Evolutionary conservation across 1,140 invertebrate genomes (phyloP).

Genomic region (Homalodisca vitripennis): DNA sequence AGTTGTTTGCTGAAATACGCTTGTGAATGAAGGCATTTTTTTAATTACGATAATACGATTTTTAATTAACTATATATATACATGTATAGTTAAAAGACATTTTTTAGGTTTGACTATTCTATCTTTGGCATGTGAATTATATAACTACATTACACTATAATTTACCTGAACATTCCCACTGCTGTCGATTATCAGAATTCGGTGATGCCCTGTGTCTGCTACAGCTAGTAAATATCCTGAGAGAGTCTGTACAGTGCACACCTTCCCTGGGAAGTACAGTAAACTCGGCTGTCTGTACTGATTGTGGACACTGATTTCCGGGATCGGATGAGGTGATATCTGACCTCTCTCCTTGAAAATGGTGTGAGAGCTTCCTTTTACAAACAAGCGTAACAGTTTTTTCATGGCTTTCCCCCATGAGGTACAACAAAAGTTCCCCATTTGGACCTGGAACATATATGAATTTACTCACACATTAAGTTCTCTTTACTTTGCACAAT

Average conservation of each 20-base stretch:
- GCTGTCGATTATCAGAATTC: conserved; percentile 61
- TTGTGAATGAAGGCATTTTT: too few relatives aligned
- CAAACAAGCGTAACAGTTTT: conserved; percentile 59
- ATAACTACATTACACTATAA: too few relatives aligned
- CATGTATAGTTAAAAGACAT: too few relatives aligned
- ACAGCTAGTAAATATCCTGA: conserved; percentile 59
- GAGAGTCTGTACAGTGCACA: conserved; percentile 38
- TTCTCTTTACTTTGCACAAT: too few relatives aligned
- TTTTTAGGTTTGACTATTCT: too few relatives aligned
- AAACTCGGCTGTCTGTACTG: conserved; percentile 29
- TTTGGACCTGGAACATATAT: conserved; percentile 61
- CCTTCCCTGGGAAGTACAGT: conserved; percentile 65
- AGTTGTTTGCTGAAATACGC: too few relatives aligned
- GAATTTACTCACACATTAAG: too few relatives aligned
- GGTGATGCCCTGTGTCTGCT: conserved; percentile 73
- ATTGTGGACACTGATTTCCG: conserved; percentile 39
- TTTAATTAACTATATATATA: too few relatives aligned
- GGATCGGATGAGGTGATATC: conserved; percentile 52
- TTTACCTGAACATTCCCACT: conserved; percentile 62
- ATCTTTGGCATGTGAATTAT: too few relatives aligned
- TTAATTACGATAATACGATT: too few relatives aligned
- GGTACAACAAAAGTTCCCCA: conserved; percentile 67
- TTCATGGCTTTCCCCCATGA: conserved; percentile 83
- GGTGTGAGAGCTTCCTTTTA: conserved; percentile 59
- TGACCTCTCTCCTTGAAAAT: conserved; percentile 57